Evolutionary conservation across 2,888 invertebrate species (phyloP), one percentile per base, ranked within the genome.

Genomic region (Rhagium mordax): DNA sequence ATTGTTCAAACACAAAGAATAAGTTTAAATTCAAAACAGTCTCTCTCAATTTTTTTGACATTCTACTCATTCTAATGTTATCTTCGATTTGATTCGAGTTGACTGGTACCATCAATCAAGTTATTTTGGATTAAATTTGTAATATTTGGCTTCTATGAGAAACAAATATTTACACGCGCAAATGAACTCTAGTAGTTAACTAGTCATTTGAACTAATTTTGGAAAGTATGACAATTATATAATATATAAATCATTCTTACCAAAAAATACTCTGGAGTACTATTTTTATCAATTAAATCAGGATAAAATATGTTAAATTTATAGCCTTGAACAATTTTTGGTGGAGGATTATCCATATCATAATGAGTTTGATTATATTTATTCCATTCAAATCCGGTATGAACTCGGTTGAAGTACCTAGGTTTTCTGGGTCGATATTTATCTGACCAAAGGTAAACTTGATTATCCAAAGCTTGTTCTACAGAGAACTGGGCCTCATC

Each of bases 301-400:
- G 99, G 99, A 89, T 98, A 99, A 90, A 99, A 99, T 82, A 99
- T 99, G 89, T 99, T 99, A 89, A 99, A 99, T 88, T 99, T 99
- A 90, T 99, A 99, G 6, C 99, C 99, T 89, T 99, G 99, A 0
- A 99, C 99, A 85, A 99, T 98, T 90, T 99, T 99, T 0, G 99
- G 99, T 7, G 99, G 99, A 64, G 99, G 99, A 90, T 99, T 99
- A 88, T 99, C 99, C 95, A 99, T 98, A 88, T 99, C 99, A 88
- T 99, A 99, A 89, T 99, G 99, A 1, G 99, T 99, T 89, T 99
- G 99, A 89, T 99, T 99, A 89, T 99, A 99, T 88, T 99, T 99
- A 89, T 99, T 99, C 99, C 99, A 99, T 85, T 99, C 99, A 89
- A 99, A 99, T 15, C 99, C 99, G 0, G 96, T 96, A 86, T 96